phyloP scores from a whole-genome alignment of 2,888 invertebrate species.

The Anoncus sp. region DNA sequence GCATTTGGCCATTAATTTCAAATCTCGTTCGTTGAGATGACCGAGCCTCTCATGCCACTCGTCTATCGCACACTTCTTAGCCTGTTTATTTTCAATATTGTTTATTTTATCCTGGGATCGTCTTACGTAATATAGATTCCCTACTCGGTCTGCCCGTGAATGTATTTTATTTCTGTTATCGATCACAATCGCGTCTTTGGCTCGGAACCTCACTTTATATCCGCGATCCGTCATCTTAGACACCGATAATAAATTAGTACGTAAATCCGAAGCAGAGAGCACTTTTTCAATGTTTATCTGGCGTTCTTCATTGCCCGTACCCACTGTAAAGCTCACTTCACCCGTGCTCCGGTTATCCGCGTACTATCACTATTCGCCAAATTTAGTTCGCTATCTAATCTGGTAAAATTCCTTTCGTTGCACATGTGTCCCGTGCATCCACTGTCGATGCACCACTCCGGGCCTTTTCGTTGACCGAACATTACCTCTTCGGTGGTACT shows the following conservation, averaged over 20 bases:
- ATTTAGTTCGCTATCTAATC: constrained; percentile 11
- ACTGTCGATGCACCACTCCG: constrained; percentile 42
- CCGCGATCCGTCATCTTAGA: constrained; percentile 45
- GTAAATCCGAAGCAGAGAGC: constrained; percentile 21
- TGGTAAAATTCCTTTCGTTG: constrained; percentile 22
- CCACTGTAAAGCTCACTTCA: constrained; percentile 1
- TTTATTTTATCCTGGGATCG: constrained; percentile 8
- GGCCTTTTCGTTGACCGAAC: background rate
- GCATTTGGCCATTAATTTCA: constrained; percentile 51
- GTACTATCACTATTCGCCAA: constrained; percentile 28
- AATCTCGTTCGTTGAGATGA: constrained; percentile 50
- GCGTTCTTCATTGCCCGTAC: background rate
- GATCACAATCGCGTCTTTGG: constrained; percentile 36
- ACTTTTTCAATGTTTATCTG: constrained; percentile 28
- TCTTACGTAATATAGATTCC: constrained; percentile 44
- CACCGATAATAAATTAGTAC: constrained; percentile 49
- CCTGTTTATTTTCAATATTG: no score
- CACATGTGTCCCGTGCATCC: constrained; percentile 48
- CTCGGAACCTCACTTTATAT: constrained; percentile 28
- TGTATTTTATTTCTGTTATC: constrained; percentile 18
- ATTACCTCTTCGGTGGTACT: constrained; percentile 6
- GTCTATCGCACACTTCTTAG: no score
- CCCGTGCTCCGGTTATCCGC: constrained; percentile 18
- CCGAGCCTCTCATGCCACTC: constrained; percentile 53
- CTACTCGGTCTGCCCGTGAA: constrained; percentile 29